phyloP scores from a whole-genome alignment of 2,113 vertebrate genomes.

The Mus spicilegus region DNA sequence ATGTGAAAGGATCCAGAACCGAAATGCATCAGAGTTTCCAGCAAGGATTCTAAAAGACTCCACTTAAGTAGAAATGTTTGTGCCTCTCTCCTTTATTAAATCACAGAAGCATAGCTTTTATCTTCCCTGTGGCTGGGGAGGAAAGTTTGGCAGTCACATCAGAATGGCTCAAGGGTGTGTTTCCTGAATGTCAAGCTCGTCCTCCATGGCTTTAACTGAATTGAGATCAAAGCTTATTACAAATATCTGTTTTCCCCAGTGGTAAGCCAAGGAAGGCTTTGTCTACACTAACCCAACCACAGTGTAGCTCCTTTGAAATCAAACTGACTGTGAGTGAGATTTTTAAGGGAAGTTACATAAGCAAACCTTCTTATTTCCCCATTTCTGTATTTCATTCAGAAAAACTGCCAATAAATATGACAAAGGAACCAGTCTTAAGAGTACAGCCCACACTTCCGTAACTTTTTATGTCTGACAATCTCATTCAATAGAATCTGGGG shows the following conservation, averaged over 20 bases:
- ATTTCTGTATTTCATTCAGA: not conserved
- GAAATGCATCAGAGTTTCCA: conserved; percentile 2
- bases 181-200: conserved; percentile 4
- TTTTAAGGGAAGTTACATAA: conserved; percentile 45
- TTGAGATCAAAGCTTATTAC: conserved; percentile 8
- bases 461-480: conserved; percentile 20
- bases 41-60: not conserved
- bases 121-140: not conserved
- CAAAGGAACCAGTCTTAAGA: conserved; percentile 25
- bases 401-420: conserved; percentile 55
- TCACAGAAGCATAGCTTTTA: conserved; percentile 41
- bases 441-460: not conserved
- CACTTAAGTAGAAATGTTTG: not conserved
- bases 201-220: conserved; percentile 52
- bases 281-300: conserved; percentile 69
- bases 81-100: not conserved
- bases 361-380: conserved; percentile 6
- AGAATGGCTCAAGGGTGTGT: not conserved
- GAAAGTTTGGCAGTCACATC: conserved; percentile 45
- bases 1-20: not conserved
- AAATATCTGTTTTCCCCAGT: conserved; percentile 46
- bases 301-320: not conserved
- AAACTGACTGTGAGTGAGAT: not conserved
- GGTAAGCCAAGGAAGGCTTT: not conserved
- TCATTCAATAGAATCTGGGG: conserved; percentile 29